A percentile compares a stretch with the other conserved stretches of the same genome.
phyloP scores from a whole-genome alignment of 1,140 invertebrate species.

The Trissolcus basalis region DNA sequence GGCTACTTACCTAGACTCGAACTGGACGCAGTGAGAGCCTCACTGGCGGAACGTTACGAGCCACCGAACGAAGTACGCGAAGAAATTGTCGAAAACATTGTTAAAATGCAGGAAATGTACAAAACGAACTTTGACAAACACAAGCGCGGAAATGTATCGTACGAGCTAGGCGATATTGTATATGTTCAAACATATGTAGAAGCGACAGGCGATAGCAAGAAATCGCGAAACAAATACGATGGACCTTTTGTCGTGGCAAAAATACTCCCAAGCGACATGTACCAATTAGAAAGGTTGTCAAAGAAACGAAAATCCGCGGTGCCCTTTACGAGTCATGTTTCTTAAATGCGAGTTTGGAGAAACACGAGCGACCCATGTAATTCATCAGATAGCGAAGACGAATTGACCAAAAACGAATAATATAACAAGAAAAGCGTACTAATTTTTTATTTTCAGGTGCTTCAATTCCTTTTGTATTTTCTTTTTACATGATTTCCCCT shows the following conservation, averaged over 20 bases:
- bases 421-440: too few species aligned
- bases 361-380: background rate
- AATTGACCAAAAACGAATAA: too few species aligned
- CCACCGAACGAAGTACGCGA: background rate
- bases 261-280: background rate
- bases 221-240: background rate
- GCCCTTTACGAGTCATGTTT: background rate
- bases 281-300: background rate
- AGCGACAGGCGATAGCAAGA: background rate
- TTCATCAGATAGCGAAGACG: too few species aligned
- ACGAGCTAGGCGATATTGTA: background rate
- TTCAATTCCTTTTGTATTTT: too few species aligned
- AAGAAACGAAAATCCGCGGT: background rate
- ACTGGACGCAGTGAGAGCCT: background rate
- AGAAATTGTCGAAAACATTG: too few species aligned
- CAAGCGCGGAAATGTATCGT: too few species aligned
- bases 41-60: background rate
- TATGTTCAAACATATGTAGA: slow-evolving; percentile 1
- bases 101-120: background rate
- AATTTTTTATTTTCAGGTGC: too few species aligned
- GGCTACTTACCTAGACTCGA: slow-evolving; percentile 4
- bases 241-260: background rate
- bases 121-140: background rate
- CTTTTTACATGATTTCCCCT: too few species aligned
- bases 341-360: background rate